Evolutionary conservation across 2,888 invertebrate species (phyloP).

Genomic region (Minunthozetes semirufus): DNA sequence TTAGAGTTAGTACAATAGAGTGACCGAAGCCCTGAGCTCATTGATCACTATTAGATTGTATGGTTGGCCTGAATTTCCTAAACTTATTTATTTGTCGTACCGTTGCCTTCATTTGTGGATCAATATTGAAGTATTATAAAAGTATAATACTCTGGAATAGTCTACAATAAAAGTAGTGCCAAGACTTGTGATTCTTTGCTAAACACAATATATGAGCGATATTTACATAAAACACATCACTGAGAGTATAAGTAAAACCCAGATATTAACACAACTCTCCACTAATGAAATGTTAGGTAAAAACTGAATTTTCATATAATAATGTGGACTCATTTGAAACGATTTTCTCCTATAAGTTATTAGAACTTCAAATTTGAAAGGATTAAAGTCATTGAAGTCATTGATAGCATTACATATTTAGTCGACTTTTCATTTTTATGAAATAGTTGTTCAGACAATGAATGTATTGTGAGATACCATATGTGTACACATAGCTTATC

Average conservation of each 20-base stretch:
- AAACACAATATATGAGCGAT: not conserved
- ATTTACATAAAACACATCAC: not conserved
- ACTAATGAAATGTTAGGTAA: not conserved
- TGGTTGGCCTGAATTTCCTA: constrained; percentile 5
- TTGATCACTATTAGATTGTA: not conserved
- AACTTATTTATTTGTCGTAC: not conserved
- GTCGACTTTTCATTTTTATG: not conserved
- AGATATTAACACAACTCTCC: not conserved
- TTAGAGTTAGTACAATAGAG: not conserved
- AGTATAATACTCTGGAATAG: not conserved
- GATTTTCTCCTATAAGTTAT: not conserved
- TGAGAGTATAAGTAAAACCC: not conserved
- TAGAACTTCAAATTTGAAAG: constrained; percentile 3
- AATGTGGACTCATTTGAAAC: not conserved
- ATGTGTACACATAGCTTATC: constrained; percentile 2
- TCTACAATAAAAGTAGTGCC: not conserved
- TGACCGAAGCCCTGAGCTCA: not conserved
- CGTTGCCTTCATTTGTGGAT: not conserved
- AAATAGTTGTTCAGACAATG: constrained; percentile 3
- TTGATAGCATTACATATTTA: constrained; percentile 1
- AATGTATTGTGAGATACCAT: not conserved
- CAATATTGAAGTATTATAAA: constrained; percentile 11
- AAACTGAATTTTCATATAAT: not conserved
- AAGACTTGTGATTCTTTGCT: not conserved
- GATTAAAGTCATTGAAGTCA: constrained; percentile 1